These are phyloP conservation scores for Smithornis capensis DNA, from an alignment of 2,113 vertebrate genomes.

Conservation along the genomic window DNA sequence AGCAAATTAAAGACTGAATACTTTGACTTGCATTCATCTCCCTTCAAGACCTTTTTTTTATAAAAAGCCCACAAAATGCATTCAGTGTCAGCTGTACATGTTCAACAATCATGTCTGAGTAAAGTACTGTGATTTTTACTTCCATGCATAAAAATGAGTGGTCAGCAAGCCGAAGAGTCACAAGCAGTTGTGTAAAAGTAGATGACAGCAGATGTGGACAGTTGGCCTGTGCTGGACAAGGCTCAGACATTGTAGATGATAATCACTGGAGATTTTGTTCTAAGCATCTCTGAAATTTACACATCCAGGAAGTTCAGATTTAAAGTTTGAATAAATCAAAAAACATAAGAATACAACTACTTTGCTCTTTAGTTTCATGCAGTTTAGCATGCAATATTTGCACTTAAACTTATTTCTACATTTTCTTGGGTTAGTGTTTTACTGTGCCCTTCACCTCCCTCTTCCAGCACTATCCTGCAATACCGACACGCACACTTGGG, in stretches of 20 bases:
- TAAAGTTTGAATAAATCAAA: neutral
- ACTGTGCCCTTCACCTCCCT: neutral
- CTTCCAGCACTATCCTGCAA: neutral
- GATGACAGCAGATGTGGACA: neutral
- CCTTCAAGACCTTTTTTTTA: neutral
- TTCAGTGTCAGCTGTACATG: neutral
- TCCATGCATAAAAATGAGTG: neutral
- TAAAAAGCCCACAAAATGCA: neutral
- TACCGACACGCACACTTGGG: neutral
- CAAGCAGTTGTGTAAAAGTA: neutral
- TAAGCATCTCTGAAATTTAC: neutral
- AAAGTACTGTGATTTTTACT: neutral
- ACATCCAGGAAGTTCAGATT: neutral
- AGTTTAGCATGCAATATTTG: neutral
- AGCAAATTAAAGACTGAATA: slow-evolving; percentile 9
- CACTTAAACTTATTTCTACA: neutral
- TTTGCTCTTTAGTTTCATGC: neutral
- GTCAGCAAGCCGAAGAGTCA: neutral
- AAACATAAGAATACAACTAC: neutral
- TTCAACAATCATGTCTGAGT: neutral
- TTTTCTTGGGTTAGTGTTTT: accelerated
- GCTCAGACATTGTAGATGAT: neutral
- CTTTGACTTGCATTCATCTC: neutral
- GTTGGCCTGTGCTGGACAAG: neutral
- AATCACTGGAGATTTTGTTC: neutral